Base-by-base conservation (phyloP, 2,797 vertebrate genomes). In the Cryptoblepharus egeriae region DNA sequence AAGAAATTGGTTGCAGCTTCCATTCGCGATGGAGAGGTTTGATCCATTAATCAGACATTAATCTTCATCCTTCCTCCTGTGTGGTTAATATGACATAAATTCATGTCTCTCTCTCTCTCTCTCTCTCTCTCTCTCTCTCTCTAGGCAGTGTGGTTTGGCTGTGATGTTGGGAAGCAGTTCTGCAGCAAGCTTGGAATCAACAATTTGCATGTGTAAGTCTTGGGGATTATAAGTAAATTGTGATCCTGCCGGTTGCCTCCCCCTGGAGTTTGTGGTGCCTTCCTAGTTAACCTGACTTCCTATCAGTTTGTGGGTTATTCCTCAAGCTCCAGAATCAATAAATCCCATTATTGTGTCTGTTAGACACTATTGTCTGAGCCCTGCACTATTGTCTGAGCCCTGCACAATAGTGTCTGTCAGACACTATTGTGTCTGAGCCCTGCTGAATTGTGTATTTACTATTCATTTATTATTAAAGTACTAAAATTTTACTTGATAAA, bases 131-230 rank as follows among this genome's bases (percentile, higher is more conserved):
- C 76, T 87, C 61, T 89, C 83, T 90, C 0, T 82, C 82, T 90
- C 52, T 71, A 99, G 99, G 98, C 99, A 1, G 99, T 99, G 87
- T 99, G 99, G 99, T 99, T 99, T 85, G 99, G 99, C 76, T 99
- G 98, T 57, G 99, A 99, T 10, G 97, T 99, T 57, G 98, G 97
- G 61, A 99, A 99, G 92, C 97, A 99, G 93, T 99, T 99, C 93
- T 98, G 97, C 83, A 94, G 97, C 95, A 99, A 99, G 92, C 95
- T 99, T 94, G 99, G 98, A 90, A 99, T 99, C 95, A 98, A 98
- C 73, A 98, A 99, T 94, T 93, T 98, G 96, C 98, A 99, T 85
- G 96, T 99, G 98, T 99, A 94, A 98, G 98, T 97, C 91, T 80
- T 76, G 80, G 26, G 6, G 49, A 52, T 52, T 52, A 52, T 52